Base-by-base conservation (phyloP, 30 jellyfish, hydroid and myxozoan species). In the Catostylus mosaicus region DNA sequence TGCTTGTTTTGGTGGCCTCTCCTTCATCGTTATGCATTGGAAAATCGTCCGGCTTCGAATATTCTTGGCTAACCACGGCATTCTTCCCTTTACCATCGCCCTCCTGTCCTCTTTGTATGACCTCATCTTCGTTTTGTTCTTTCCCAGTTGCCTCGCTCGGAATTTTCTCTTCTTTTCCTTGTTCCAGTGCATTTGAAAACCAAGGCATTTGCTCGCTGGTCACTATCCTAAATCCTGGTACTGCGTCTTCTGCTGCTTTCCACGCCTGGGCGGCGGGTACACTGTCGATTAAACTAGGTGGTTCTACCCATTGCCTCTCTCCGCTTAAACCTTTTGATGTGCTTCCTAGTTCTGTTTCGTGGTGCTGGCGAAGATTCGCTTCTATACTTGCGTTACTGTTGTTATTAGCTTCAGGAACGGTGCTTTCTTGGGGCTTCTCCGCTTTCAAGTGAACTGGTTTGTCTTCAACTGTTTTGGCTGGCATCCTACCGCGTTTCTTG, bases 401-500 rank as follows among this genome's bases (percentile, higher is more conserved):
- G n/a, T 37, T 18, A 6, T 46, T 30, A 20, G 46, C 83, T 20
- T 51, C 70, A 45, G 24, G 24, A n/a, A 47, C 23, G 11, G 29
- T 3, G 70, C 65, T 29, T 3, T 72, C 83, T 27, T 19, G 83
- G 22, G 22, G 24, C 57, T 52, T 72, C 64, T 46, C 83, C 16
- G 75, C 67, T 18, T 6, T 36, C 12, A 43, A 32, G 19, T 57
- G 54, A 37, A 27, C 74, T 35, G 76, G 16, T 22, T 31, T 6
- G 5, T 51, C 66, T 14, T 75, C 85, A 1, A 32, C 50, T 26
- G 73, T 2, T 52, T 73, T 54, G 8, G 56, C 64, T 3, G 73
- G 91, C 43, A 66, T 35, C 38, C 80, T 68, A 27, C 91, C 91
- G 29, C 84, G 54, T 37, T 81, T 81, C 77, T 66, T 67, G 69